Conservation (phyloP, 2,888 invertebrate genomes). For the Mermis nigrescens region DNA sequence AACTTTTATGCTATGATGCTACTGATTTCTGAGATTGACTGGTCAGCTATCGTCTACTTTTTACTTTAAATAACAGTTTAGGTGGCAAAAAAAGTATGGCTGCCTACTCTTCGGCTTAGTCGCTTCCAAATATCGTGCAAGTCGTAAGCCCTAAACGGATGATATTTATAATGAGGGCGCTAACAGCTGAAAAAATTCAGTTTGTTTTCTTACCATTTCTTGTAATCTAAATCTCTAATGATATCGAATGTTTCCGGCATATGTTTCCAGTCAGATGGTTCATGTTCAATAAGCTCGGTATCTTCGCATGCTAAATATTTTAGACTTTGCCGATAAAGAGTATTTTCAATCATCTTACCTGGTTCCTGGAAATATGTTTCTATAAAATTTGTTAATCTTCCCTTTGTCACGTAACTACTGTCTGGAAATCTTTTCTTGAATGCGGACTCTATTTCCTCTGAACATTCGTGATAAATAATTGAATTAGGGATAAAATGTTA, state of each 20-base stretch:
- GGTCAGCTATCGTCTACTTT: no score
- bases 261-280: neutral
- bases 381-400: neutral
- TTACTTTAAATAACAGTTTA: no score
- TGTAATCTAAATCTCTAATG: neutral
- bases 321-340: neutral
- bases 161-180: neutral
- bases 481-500: neutral
- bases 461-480: neutral
- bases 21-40: no score
- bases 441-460: neutral
- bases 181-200: neutral
- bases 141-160: neutral
- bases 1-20: no score
- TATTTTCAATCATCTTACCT: neutral
- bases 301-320: neutral
- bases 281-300: conserved; percentile 19
- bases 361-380: neutral
- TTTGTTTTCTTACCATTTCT: conserved; percentile 6
- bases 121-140: conserved; percentile 3
- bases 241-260: neutral
- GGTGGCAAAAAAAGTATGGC: neutral
- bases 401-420: neutral
- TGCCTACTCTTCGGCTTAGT: conserved; percentile 3
- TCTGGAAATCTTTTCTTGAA: neutral